Evolutionary conservation across 35 echinoderm and acorn worm species (phyloP), one percentile per base, ranked within the genome.

Genomic region (Ophioderma brevispina): DNA sequence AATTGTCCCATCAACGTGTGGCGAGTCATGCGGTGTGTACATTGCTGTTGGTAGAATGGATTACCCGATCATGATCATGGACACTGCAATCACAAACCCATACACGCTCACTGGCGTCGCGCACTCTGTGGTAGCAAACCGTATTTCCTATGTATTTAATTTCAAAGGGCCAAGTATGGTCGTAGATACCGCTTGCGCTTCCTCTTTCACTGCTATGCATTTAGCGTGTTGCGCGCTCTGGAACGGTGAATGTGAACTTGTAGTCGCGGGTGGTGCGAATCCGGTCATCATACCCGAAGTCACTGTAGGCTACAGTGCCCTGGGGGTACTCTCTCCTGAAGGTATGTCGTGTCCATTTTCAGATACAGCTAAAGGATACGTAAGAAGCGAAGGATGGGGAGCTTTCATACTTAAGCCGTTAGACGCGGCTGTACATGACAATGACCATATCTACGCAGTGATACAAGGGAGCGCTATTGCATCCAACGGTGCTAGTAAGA

Each of bases 361-460:
- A 25, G 85, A 82, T 30, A 89, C 86, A 21, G 96, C 96, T 25
- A 92, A 98, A 30, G 96, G 96, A 0, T 98, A 98, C 37, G 96
- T 98, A 14, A 43, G 96, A 40, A 93, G 96, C 64, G 96, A 98
- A 93, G 96, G 96, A 13, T 98, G 93, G 90, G 93, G 93, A 75
- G 84, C 93, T 40, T 15, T 98, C 38, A 87, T 98, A 39, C 90
- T 98, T 14, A 98, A 98, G 85, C 90, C 96, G 10, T 86, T 98
- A 3, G 81, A 81, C 17, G 32, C 86, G 75, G 96, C 96, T 32
- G 36, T 95, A 18, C 76, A 64, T 15, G 93, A 98, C 40, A 88
- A 88, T 32, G 96, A 98, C 89, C 93, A 98, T 55, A 90, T 98
- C 52, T 98, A 95, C 78, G 82, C 96, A 2, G 77, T 95, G 6